Conservation (phyloP, 2,888 invertebrate genomes). For the Taphrorychus bicolor region DNA sequence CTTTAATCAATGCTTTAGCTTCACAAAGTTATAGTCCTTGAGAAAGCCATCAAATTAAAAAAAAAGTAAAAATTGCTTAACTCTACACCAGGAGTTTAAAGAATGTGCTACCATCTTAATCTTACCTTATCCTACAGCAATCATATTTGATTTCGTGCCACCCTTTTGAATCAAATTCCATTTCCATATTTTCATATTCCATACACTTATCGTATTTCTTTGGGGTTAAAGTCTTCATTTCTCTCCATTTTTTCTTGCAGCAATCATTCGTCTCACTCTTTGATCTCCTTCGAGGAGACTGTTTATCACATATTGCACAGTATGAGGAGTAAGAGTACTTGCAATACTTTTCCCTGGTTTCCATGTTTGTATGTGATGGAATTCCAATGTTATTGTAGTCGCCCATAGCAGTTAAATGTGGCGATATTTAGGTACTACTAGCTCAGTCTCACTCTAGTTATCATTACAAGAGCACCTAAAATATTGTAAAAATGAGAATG, state of each 20-base stretch:
- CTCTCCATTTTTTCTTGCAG: constrained; percentile 55
- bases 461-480: background rate
- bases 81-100: no score
- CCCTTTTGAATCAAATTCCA: constrained; percentile 53
- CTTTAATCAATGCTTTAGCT: no score
- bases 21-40: no score
- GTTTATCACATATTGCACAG: constrained; percentile 58
- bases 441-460: background rate
- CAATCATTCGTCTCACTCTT: constrained; percentile 56
- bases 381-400: constrained; percentile 49
- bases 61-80: no score
- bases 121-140: constrained; percentile 53
- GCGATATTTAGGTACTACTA: background rate
- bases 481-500: no score
- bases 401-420: constrained; percentile 45
- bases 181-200: constrained; percentile 57
- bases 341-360: constrained; percentile 51
- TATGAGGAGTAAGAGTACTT: constrained; percentile 55
- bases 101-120: constrained; percentile 38
- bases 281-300: constrained; percentile 54
- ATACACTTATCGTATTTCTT: constrained; percentile 53
- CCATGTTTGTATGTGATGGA: constrained; percentile 46
- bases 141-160: constrained; percentile 49
- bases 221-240: constrained; percentile 55
- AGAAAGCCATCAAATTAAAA: no score